Conservation (phyloP, 2,113 vertebrate genomes). For the Apodemus sylvaticus region DNA sequence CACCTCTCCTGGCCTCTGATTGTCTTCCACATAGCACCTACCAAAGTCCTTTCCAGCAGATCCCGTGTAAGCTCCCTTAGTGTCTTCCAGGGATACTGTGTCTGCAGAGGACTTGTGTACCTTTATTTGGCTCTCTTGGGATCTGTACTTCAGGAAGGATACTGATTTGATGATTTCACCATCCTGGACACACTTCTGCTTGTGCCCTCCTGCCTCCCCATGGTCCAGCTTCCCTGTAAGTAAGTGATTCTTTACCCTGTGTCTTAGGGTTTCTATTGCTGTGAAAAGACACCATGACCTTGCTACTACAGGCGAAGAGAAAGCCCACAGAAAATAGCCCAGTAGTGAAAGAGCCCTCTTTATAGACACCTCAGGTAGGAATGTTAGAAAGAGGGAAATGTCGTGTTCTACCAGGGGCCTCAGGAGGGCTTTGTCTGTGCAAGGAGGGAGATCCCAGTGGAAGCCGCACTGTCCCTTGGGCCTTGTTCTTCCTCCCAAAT, state of each 20-base stretch:
- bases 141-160: neutral
- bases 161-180: neutral
- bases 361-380: neutral
- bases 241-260: neutral
- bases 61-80: neutral
- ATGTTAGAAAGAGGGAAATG: neutral
- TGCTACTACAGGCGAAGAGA: neutral
- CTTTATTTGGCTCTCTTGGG: neutral
- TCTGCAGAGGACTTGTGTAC: neutral
- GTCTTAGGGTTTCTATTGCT: neutral
- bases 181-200: neutral
- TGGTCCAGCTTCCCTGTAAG: neutral
- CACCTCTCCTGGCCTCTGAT: neutral
- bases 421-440: neutral
- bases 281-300: neutral
- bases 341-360: neutral
- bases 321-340: neutral
- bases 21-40: neutral
- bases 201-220: neutral
- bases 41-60: neutral
- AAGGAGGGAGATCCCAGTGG: fast-evolving
- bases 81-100: neutral
- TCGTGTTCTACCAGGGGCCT: neutral
- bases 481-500: neutral
- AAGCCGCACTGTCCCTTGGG: neutral